These are phyloP conservation scores for Scomber colias DNA, from an alignment of 2,113 vertebrate species.

Conservation along the genomic window DNA sequence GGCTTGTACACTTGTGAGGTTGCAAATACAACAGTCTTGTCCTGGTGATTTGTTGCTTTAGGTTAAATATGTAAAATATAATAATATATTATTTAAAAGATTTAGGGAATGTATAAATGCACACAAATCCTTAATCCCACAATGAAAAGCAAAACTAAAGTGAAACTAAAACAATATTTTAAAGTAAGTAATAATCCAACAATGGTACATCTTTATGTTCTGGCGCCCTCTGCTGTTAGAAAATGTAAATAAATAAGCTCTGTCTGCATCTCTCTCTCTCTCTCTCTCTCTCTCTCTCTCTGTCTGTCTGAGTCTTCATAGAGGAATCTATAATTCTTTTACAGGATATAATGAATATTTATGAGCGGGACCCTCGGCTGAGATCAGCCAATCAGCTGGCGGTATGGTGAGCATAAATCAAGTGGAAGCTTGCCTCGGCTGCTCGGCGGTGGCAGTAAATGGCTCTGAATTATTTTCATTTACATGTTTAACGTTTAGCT, in stretches of 20 bases:
- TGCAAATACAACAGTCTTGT: no score
- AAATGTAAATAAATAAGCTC: neutral
- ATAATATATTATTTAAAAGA: neutral
- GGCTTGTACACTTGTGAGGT: no score
- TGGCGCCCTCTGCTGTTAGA: conserved; percentile 32
- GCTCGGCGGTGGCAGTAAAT: conserved; percentile 37
- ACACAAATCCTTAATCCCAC: no score
- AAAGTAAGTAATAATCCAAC: neutral
- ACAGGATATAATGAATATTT: conserved; percentile 63
- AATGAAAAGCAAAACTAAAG: neutral
- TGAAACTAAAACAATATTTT: neutral
- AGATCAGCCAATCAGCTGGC: conserved; percentile 42
- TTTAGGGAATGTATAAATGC: neutral
- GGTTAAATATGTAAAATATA: no score
- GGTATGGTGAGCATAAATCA: conserved; percentile 38
- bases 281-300: neutral
- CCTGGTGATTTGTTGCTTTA: no score
- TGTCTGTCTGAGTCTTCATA: neutral
- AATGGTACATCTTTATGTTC: neutral
- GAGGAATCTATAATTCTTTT: conserved; percentile 51
- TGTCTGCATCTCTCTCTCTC: neutral
- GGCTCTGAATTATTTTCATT: conserved; percentile 43
- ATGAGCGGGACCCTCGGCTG: conserved; percentile 32
- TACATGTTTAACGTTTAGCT: conserved; percentile 49
- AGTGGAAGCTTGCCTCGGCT: conserved; percentile 19